Conservation (phyloP, 2,888 invertebrate species). For the Cosmia trapezina region DNA sequence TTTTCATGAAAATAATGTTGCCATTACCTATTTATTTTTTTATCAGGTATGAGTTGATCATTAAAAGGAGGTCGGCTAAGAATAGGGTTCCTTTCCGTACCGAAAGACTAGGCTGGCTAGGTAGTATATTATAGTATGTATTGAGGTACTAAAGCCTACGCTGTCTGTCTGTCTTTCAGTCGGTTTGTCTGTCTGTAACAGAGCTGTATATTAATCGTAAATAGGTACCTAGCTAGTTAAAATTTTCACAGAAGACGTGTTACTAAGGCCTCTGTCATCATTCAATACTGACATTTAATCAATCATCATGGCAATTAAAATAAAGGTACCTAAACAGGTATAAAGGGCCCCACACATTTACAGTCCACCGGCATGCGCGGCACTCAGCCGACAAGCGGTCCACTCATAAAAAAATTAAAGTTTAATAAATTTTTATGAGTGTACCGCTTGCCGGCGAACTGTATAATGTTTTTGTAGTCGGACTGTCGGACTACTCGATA, state of each 20-base stretch:
- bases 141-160: neutral
- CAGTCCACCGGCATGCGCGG: too few relatives aligned
- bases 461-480: too few relatives aligned
- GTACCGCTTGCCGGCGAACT: too few relatives aligned
- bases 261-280: neutral
- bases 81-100: neutral
- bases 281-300: too few relatives aligned
- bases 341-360: too few relatives aligned
- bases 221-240: neutral
- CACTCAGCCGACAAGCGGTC: too few relatives aligned
- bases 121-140: too few relatives aligned
- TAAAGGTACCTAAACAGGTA: too few relatives aligned
- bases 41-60: neutral
- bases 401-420: too few relatives aligned
- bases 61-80: neutral
- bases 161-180: neutral
- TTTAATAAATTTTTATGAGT: too few relatives aligned
- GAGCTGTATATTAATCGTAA: neutral
- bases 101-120: neutral
- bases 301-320: too few relatives aligned
- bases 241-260: neutral
- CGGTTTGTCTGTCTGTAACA: neutral
- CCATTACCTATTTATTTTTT: neutral
- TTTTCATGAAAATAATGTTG: neutral
- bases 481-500: too few relatives aligned